Base-by-base conservation (phyloP, 1,140 invertebrate genomes). In the Diorhabda elongata region DNA sequence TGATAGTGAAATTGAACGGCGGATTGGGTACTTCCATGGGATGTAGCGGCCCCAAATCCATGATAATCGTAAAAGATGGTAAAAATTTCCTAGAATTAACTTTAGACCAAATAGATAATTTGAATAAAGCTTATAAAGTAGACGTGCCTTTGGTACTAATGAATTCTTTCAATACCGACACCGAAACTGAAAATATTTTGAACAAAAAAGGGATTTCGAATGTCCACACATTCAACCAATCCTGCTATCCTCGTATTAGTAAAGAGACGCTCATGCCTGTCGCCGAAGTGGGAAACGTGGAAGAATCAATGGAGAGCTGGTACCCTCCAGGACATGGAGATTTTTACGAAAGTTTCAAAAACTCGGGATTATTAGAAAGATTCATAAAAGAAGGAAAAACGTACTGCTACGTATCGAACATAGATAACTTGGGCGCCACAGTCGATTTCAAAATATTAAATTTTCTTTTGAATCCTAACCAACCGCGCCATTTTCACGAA, bases 281-380 rank as follows among this genome's bases (percentile, higher is more conserved):
- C 52, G 6, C 52, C 52, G 52, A n/a, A 7, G 6, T n/a, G 6
- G 52, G 6, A 56, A 26, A 26, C 26, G 26, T 26, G 26, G 26
- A 26, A 26, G 26, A 26, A 26, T 26, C 26, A 26, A 26, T 26
- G 26, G 26, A 26, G 26, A 56, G 6, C 6, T 56, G 52, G 52
- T 56, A 56, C 52, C 52, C 52, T 56, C 52, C 52, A 7, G 52
- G 52, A 56, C 52, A 56, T n/a, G 52, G 52, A n/a, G 52, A 56
- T n/a, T 6, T 56, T 6, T 56, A 7, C 52, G 6, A 7, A n/a
- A 56, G 52, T n/a, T n/a, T 56, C 6, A 56, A 56, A n/a, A 6
- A n/a, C 1, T 7, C 6, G 1, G 52, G 52, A 56, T 7, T 56
- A n/a, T n/a, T 56, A n/a, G 52, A 56, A 6, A n/a, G 2, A n/a